These are phyloP conservation scores for Embiotoca jacksoni DNA, from an alignment of 2,113 vertebrate species.

Conservation along the genomic window DNA sequence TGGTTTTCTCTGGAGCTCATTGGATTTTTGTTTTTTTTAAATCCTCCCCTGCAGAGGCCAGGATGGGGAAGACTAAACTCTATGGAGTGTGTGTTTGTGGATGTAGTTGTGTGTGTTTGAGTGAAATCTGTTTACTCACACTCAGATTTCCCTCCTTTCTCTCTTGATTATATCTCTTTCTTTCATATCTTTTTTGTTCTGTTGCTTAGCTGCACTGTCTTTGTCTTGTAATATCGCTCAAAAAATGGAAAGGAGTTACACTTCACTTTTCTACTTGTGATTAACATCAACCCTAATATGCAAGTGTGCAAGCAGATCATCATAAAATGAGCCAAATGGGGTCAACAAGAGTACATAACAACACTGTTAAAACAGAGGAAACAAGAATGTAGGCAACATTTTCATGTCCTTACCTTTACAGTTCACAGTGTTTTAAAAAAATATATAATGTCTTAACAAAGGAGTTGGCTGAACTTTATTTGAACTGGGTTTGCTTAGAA, in stretches of 20 bases:
- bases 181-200: background rate
- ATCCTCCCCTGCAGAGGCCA: constrained; percentile 57
- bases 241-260: background rate
- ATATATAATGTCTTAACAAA: background rate
- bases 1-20: constrained; percentile 74
- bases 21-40: constrained; percentile 54
- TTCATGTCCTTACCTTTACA: background rate
- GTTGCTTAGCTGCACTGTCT: background rate
- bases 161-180: background rate
- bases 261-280: background rate
- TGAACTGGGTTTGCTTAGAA: constrained; percentile 29
- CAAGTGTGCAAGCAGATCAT: background rate
- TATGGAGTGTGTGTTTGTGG: constrained; percentile 22
- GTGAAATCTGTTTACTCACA: constrained; percentile 28
- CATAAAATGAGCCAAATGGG: background rate
- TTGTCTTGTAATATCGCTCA: background rate
- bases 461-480: constrained; percentile 17
- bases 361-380: background rate
- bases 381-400: background rate
- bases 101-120: constrained; percentile 21
- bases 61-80: constrained; percentile 49
- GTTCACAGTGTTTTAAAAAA: background rate
- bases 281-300: background rate
- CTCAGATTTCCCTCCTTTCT: background rate
- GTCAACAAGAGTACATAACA: background rate